These are phyloP conservation scores for Masticophis lateralis DNA, from an alignment of 2,797 vertebrate species.

Conservation along the genomic window DNA sequence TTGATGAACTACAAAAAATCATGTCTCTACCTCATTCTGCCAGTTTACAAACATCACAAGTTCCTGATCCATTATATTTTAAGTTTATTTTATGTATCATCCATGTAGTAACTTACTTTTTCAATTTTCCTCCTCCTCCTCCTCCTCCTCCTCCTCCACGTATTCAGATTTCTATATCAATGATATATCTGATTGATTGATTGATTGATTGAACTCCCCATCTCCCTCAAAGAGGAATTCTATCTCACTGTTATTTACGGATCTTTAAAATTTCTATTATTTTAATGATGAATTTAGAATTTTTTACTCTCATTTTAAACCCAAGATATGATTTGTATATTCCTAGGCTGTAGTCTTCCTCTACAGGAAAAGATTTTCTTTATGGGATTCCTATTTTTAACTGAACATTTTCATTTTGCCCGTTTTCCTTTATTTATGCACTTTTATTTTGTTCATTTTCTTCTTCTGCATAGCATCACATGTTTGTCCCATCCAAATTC, in stretches of 20 bases:
- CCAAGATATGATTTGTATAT: not conserved
- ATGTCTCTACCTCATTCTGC: not conserved
- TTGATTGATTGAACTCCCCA: too few species aligned
- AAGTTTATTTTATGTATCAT: not conserved
- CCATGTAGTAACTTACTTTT: not conserved
- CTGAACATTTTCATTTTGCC: not conserved
- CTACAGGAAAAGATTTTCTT: not conserved
- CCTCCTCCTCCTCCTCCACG: too few species aligned
- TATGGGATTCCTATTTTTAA: not conserved
- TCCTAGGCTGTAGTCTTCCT: not conserved
- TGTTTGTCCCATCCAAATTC: too few species aligned
- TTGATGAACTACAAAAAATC: not conserved
- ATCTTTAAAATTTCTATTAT: not conserved
- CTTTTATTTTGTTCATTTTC: too few species aligned
- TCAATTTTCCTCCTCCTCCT: not conserved
- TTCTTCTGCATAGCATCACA: too few species aligned
- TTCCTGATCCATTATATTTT: not conserved
- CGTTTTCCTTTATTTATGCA: not conserved
- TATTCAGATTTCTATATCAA: not conserved
- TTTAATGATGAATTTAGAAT: not conserved
- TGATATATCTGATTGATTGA: not conserved
- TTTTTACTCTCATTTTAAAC: not conserved
- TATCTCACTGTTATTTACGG: not conserved
- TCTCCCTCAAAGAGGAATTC: too few species aligned
- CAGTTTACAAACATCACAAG: not conserved